Conservation (phyloP, 1,140 invertebrate species). For the Cherax quadricarinatus region DNA sequence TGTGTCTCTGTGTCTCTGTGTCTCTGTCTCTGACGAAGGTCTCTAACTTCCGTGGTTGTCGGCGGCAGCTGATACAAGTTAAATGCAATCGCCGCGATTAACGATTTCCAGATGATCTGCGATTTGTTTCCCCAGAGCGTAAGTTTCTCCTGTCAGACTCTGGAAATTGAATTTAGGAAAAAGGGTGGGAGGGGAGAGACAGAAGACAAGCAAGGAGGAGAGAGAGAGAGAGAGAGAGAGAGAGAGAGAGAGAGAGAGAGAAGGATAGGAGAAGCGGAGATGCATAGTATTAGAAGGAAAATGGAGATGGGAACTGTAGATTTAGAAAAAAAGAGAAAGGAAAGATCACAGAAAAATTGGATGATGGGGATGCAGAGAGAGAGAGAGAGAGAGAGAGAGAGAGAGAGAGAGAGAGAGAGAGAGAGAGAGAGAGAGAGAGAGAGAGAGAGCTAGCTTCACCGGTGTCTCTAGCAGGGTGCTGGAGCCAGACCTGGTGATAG, state of each 20-base stretch:
- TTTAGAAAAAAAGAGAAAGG: too few relatives aligned
- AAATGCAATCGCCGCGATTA: constrained; percentile 30
- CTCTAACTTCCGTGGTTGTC: constrained; percentile 16
- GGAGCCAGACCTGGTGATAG: neutral
- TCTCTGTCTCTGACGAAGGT: too few relatives aligned
- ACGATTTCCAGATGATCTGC: constrained; percentile 41
- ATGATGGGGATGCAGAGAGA: too few relatives aligned
- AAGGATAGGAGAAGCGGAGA: too few relatives aligned
- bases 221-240: neutral
- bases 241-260: neutral
- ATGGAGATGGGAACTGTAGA: too few relatives aligned
- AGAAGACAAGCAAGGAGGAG: too few relatives aligned
- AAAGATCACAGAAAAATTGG: too few relatives aligned
- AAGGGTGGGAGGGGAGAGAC: neutral
- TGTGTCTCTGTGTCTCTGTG: too few relatives aligned
- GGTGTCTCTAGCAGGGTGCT: neutral
- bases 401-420: too few relatives aligned
- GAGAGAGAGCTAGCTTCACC: neutral
- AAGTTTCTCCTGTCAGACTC: neutral
- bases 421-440: neutral
- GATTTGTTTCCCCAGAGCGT: constrained; percentile 18
- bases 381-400: too few relatives aligned
- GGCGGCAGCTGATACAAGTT: constrained; percentile 23
- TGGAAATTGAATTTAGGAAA: constrained; percentile 23
- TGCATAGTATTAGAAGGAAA: too few relatives aligned